Conservation (phyloP, 2,797 vertebrate species). For the Apogon hyalosoma region DNA sequence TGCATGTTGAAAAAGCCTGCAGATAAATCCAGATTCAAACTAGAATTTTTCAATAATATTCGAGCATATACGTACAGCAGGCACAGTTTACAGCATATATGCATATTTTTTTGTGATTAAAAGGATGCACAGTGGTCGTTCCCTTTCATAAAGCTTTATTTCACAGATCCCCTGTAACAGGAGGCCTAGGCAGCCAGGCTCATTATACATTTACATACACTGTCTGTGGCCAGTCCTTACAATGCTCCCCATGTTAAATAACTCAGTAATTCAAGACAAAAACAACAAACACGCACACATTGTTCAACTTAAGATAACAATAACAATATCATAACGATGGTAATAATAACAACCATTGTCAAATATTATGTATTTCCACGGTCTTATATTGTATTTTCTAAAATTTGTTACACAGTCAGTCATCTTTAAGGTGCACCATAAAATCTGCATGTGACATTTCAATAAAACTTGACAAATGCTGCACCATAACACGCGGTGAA, state of each 20-base stretch:
- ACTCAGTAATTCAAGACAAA: conserved; percentile 88
- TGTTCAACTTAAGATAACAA: conserved; percentile 80
- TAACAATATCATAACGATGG: conserved; percentile 73
- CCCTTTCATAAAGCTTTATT: conserved; percentile 87
- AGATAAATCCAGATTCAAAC: too few relatives aligned
- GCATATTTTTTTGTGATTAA: not conserved
- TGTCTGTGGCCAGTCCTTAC: conserved; percentile 83
- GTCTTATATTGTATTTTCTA: conserved; percentile 70
- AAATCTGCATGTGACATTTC: conserved; percentile 78
- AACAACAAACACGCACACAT: conserved; percentile 68
- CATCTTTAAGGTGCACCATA: conserved; percentile 92
- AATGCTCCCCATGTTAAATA: conserved; percentile 89
- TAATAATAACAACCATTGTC: conserved; percentile 80
- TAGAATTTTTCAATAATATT: too few relatives aligned
- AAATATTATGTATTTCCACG: conserved; percentile 74
- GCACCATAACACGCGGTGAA: conserved; percentile 74
- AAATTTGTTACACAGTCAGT: conserved; percentile 84
- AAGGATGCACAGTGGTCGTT: not conserved
- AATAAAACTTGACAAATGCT: conserved; percentile 73
- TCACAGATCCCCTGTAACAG: conserved; percentile 79
- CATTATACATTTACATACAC: conserved; percentile 93
- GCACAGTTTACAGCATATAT: too few relatives aligned
- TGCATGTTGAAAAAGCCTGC: too few relatives aligned
- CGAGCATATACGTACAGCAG: too few relatives aligned
- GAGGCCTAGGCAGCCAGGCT: conserved; percentile 83